These are phyloP conservation scores for Coccyzus lansbergi DNA, from an alignment of 2,797 vertebrate species.

Conservation along the genomic window DNA sequence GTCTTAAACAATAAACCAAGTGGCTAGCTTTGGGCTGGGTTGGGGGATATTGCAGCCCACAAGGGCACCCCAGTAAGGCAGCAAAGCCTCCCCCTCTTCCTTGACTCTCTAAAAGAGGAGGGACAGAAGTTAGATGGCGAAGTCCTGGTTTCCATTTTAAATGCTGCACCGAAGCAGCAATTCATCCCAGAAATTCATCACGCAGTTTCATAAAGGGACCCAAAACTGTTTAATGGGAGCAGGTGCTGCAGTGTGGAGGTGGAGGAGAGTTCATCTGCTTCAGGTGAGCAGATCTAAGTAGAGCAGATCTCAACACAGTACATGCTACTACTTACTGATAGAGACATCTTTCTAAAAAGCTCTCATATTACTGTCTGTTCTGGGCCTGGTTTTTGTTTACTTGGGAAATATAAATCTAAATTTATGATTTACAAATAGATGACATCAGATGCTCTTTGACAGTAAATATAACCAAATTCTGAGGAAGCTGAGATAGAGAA, in stretches of 20 bases:
- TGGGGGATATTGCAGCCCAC: too few species aligned
- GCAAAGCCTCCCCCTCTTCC: background rate
- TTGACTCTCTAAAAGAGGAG: background rate
- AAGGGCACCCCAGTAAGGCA: background rate
- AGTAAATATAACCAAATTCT: background rate
- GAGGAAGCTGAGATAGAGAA: background rate
- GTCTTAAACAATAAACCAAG: background rate
- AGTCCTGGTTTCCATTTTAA: background rate
- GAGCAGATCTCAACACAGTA: background rate
- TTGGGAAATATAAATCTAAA: background rate
- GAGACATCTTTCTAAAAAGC: background rate
- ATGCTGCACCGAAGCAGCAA: background rate
- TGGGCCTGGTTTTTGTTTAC: background rate
- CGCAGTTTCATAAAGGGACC: background rate
- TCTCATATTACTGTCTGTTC: background rate
- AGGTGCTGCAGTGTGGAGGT: background rate
- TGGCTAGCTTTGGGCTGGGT: background rate
- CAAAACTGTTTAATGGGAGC: background rate
- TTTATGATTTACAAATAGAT: background rate
- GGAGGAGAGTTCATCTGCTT: background rate
- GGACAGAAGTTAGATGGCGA: background rate
- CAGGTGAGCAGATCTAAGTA: background rate
- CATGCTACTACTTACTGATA: rapidly evolving
- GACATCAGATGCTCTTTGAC: background rate
- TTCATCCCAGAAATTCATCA: background rate